A percentile compares a stretch with the other conserved stretches of the same genome.
These are phyloP conservation scores for Poeciliopsis turneri DNA, from an alignment of 2,797 vertebrate genomes.

Conservation along the genomic window DNA sequence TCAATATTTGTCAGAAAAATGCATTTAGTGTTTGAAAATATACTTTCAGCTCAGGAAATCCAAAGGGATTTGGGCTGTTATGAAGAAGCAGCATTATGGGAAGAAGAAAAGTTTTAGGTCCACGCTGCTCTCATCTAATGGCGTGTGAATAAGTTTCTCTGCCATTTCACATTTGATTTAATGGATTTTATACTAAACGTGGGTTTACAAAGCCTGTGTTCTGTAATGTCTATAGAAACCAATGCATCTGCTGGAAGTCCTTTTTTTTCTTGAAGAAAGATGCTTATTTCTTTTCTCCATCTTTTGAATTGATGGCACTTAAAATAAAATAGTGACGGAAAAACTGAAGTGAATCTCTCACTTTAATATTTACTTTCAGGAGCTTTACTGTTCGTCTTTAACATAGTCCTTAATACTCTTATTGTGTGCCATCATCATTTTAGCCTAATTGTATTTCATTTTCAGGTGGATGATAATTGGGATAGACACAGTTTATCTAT, in stretches of 20 bases:
- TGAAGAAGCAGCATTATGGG: not conserved
- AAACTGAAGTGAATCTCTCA: not conserved
- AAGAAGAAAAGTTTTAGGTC: too few relatives aligned
- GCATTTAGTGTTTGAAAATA: conserved; percentile 19
- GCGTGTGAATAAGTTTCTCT: not conserved
- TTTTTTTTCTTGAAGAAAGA: not conserved
- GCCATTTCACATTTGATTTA: conserved; percentile 18
- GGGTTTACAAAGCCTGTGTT: not conserved
- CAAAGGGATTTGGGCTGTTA: not conserved
- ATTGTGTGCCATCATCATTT: not conserved
- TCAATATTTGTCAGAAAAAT: conserved; percentile 29
- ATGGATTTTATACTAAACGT: not conserved
- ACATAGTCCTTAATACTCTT: not conserved
- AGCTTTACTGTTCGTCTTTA: not conserved
- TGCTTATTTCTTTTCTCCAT: not conserved
- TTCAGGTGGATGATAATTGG: not conserved
- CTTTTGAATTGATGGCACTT: not conserved
- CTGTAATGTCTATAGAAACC: not conserved
- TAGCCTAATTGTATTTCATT: not conserved
- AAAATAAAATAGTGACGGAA: not conserved
- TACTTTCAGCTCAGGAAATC: not conserved
- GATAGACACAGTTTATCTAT: not conserved
- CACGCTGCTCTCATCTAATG: not conserved
- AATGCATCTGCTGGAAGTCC: not conserved
- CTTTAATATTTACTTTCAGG: not conserved